Evolutionary conservation across 1,140 invertebrate genomes (phyloP).

Genomic region (Steinernema feltiae): DNA sequence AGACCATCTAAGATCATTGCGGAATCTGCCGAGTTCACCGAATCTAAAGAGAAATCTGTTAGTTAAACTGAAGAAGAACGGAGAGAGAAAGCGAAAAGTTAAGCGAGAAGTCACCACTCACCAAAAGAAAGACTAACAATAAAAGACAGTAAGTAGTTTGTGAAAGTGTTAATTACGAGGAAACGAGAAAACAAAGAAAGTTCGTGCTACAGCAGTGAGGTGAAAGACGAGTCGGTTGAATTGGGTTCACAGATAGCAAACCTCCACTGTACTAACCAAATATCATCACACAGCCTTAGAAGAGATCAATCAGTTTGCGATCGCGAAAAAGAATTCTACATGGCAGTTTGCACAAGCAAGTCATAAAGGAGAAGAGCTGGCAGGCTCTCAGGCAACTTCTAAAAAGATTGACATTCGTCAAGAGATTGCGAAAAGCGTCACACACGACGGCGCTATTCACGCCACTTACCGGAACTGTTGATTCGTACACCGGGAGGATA

Average conservation of each 20-base stretch:
- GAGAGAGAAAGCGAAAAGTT: neutral
- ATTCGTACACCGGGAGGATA: neutral
- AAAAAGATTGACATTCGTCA: neutral
- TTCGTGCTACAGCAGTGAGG: neutral
- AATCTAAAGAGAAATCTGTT: slow-evolving; percentile 2
- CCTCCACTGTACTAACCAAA: neutral
- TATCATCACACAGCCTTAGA: neutral
- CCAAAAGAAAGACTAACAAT: neutral
- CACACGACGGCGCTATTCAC: neutral
- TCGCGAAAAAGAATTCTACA: neutral
- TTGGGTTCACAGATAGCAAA: neutral
- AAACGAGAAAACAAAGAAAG: neutral
- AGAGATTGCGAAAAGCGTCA: neutral
- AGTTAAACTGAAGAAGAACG: no score
- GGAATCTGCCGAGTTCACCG: slow-evolving; percentile 1
- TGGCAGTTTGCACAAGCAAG: slow-evolving; percentile 3
- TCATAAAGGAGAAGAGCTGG: neutral
- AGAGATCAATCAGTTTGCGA: slow-evolving; percentile 5
- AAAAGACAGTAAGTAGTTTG: slow-evolving; percentile 11
- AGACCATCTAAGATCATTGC: neutral
- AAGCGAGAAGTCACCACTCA: neutral
- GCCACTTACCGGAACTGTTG: neutral
- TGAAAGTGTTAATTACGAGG: neutral
- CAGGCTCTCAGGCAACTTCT: neutral
- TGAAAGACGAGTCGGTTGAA: neutral